Evolutionary conservation across 2,797 vertebrate genomes (phyloP).

Genomic region (Bryconaethiops microstoma): DNA sequence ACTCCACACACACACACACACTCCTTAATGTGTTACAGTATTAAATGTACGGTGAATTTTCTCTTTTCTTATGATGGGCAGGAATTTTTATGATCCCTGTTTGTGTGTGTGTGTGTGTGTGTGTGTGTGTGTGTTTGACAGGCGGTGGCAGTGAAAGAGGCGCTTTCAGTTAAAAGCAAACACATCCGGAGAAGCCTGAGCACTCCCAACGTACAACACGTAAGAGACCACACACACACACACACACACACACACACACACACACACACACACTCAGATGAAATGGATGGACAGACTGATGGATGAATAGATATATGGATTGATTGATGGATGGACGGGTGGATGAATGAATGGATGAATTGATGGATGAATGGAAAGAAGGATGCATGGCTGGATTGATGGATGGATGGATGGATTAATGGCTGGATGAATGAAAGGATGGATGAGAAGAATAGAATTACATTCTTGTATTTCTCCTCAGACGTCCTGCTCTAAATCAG

Average conservation of each 20-base stretch:
- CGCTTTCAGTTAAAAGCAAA: slow-evolving; percentile 86
- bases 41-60: too few relatives aligned
- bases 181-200: slow-evolving; percentile 93
- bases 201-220: slow-evolving; percentile 92
- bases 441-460: neutral
- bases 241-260: neutral
- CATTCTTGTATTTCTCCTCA: slow-evolving; percentile 57
- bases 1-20: neutral
- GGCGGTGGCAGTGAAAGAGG: slow-evolving; percentile 95
- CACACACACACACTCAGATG: neutral
- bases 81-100: neutral
- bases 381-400: too few relatives aligned
- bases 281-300: too few relatives aligned
- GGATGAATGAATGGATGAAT: too few relatives aligned
- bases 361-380: neutral
- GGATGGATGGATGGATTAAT: neutral
- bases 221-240: slow-evolving; percentile 69
- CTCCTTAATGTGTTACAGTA: neutral
- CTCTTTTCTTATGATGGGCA: neutral
- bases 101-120: slow-evolving; percentile 12
- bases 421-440: neutral
- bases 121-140: slow-evolving; percentile 61
- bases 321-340: neutral
- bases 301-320: neutral
- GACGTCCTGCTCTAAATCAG: slow-evolving; percentile 88